These are phyloP conservation scores for Paratrypauchen microcephalus DNA, from an alignment of 2,797 vertebrate genomes.

Conservation along the genomic window DNA sequence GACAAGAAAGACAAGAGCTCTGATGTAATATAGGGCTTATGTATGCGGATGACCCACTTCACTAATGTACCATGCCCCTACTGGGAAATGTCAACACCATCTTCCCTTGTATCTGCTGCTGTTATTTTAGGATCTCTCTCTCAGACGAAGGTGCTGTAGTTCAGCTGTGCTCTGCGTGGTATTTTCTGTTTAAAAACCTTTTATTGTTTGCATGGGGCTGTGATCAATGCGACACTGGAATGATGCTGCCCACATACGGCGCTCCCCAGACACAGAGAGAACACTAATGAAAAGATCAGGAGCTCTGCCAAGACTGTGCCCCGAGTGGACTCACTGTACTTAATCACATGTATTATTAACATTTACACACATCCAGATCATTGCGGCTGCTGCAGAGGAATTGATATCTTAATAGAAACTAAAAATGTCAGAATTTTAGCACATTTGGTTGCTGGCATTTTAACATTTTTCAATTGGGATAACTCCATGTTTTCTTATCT, in stretches of 20 bases:
- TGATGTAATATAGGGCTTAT: constrained; percentile 37
- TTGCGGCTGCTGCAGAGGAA: constrained; percentile 42
- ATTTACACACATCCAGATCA: constrained; percentile 51
- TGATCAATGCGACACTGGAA: constrained; percentile 64
- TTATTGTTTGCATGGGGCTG: constrained; percentile 65
- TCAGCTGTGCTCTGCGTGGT: constrained; percentile 47
- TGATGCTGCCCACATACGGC: constrained; percentile 59
- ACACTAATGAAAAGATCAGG: constrained; percentile 75
- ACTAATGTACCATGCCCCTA: constrained; percentile 46
- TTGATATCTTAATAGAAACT: constrained; percentile 18
- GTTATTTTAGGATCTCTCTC: constrained; percentile 62
- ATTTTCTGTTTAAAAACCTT: constrained; percentile 58
- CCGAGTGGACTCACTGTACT: constrained; percentile 47
- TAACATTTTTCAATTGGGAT: background rate
- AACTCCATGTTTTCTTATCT: background rate
- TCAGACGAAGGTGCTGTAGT: constrained; percentile 55
- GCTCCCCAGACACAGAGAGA: constrained; percentile 68
- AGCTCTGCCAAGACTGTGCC: constrained; percentile 63
- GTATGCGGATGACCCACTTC: constrained; percentile 51
- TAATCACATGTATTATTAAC: constrained; percentile 69
- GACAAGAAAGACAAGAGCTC: constrained; percentile 32
- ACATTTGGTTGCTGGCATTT: background rate
- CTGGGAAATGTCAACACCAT: constrained; percentile 67
- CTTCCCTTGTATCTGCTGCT: constrained; percentile 48
- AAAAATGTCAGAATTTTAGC: background rate